Evolutionary conservation across 2,888 invertebrate species (phyloP), one percentile per base, ranked within the genome.

Genomic region (Oscheius sp.): DNA sequence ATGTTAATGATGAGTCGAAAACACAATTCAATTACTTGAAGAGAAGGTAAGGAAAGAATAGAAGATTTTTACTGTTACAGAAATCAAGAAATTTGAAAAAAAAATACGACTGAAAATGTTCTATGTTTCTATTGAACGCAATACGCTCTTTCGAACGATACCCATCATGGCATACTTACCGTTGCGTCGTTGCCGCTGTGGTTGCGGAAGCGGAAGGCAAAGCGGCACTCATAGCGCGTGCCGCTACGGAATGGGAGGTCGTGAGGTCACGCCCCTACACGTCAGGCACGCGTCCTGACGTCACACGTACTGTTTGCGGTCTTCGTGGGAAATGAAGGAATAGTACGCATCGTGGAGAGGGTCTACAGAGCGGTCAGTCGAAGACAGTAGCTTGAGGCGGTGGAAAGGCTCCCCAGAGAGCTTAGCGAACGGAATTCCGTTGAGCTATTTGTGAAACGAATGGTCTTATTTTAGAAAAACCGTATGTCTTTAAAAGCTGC

Each of bases 221-320:
- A 56, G 45, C 51, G 56, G 69, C 63, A 65, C 57, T 68, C 41
- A 51, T 45, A 61, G 59, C 59, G 59, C 47, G 65, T 33, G 54
- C 50, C 57, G 57, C 47, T 33, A 54, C 45, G 51, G 59, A 67
- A 45, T 50, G 57, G 51, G 49, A 59, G 62, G 30, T 72, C 72
- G 73, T 73, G 73, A 73, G 73, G 73, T 73, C 73, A 73, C 73
- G 73, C 73, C 70, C 73, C 67, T 67, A 66, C 67, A 67, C 63
- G 45, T 57, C 54, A 72, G 66, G 63, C 68, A 44, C 71, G 71
- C 73, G 63, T 63, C 66, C 57, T 71, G 59, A 71, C 73, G 73
- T 71, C 68, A 71, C 24, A 71, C 65, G 54, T 67, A 65, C 49
- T 68, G 71, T 69, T 71, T 66, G 64, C 66, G 26, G 44, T 59